Base-by-base conservation (phyloP, 1,140 invertebrate species). In the Nylanderia fulva region DNA sequence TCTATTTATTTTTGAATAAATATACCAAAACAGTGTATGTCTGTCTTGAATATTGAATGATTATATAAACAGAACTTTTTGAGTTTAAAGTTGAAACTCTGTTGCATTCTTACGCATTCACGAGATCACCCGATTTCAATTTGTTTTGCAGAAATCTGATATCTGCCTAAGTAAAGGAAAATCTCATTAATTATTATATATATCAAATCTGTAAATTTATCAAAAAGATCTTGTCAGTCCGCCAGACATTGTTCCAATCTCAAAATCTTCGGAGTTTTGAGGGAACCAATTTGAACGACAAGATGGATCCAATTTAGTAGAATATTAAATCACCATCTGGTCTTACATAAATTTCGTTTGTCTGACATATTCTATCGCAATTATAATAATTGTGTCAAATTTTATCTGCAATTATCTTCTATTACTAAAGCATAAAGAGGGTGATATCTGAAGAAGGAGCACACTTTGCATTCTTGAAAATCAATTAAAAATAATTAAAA, bases 161-260 rank as follows among this genome's bases (percentile, higher is more conserved):
- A 7, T 42, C 27, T n/a, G n/a, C n/a, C n/a, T 15, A 6, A 45
- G 13, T 15, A 61, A 52, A 76, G 54, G 24, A 3, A 24, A 45
- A 69, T 33, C 68, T 86, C 58, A 54, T 84, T 80, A 64, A 18
- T 48, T 48, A n/a, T n/a, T n/a, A n/a, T n/a, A 48, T 4, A 6
- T 18, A 15, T 8, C 58, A 54, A 84, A 72, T 27, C 58, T 74
- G 64, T 77, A 87, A 76, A 86, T 86, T 86, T 84, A 88, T 88
- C 63, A 68, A 58, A 39, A 61, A 66, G 48, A 58, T 56, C 48
- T 80, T 90, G 89, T 84, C 88, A 87, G 60, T 87, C 74, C 58
- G 88, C 89, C 89, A 90, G 63, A 85, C 48, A 89, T 80, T 66
- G 63, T 89, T 77, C 83, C 48, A 87, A 87, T 83, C 36, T 45